Evolutionary conservation across 37 sponge, comb jelly and placozoan species (phyloP).

Genomic region (Ianthella basta): DNA sequence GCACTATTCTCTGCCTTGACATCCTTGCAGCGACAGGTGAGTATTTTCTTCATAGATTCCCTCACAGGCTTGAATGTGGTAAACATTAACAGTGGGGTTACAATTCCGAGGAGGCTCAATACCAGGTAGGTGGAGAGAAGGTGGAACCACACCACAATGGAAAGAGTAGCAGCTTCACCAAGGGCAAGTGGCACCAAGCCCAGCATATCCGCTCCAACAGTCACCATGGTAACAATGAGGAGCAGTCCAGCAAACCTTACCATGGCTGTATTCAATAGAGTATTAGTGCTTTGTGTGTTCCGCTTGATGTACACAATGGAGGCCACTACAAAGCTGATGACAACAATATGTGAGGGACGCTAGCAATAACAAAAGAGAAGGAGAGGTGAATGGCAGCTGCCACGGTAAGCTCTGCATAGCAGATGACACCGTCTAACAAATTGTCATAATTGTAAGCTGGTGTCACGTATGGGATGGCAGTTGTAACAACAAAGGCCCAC

Average conservation of each 20-base stretch:
- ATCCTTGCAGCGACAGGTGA: neutral
- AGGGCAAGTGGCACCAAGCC: neutral
- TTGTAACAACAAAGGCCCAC: neutral
- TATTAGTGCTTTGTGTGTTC: neutral
- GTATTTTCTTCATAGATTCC: neutral
- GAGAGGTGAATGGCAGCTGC: neutral
- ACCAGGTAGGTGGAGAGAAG: neutral
- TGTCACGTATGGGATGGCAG: neutral
- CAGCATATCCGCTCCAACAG: neutral
- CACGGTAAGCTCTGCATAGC: neutral
- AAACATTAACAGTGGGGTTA: neutral
- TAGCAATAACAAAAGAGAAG: neutral
- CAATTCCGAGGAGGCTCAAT: neutral
- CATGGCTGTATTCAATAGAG: neutral
- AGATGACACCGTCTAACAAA: neutral
- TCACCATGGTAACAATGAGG: neutral
- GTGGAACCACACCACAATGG: neutral
- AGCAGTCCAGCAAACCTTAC: neutral
- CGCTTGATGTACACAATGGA: neutral
- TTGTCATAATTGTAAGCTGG: neutral
- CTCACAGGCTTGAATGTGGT: conserved; percentile 2
- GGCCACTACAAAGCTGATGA: neutral
- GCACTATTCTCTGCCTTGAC: no score
- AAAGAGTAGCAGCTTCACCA: neutral
- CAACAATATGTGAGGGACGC: neutral